Conservation (phyloP, 2,888 invertebrate genomes). For the Andrena hattorfiana region DNA sequence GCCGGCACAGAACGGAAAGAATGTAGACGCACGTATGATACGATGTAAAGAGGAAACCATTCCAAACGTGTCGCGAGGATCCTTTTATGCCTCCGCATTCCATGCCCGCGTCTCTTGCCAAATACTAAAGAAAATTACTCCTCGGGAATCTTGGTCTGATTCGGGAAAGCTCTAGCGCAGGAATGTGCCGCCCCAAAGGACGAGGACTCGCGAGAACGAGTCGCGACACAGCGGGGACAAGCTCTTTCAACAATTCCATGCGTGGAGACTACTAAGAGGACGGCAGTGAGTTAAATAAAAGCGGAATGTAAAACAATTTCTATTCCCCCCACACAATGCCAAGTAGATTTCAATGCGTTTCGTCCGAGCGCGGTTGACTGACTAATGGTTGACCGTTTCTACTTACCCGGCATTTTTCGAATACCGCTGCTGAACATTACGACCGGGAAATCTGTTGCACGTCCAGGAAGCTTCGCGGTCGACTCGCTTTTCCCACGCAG, state of each 20-base stretch:
- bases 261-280: not conserved
- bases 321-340: no score
- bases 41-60: slow-evolving; percentile 33
- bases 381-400: no score
- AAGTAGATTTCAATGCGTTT: no score
- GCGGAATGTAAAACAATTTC: no score
- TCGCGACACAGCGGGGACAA: not conserved
- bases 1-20: not conserved
- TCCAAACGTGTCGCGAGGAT: slow-evolving; percentile 27
- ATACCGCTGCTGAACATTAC: not conserved
- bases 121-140: slow-evolving; percentile 45
- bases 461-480: not conserved
- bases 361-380: no score
- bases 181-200: not conserved
- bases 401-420: no score
- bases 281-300: no score
- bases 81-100: slow-evolving; percentile 13
- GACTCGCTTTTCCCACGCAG: not conserved
- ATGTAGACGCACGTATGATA: slow-evolving; percentile 37
- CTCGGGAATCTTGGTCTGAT: slow-evolving; percentile 32
- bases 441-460: not conserved
- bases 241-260: not conserved
- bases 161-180: not conserved
- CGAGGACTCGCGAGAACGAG: not conserved
- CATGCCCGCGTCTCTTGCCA: not conserved